These are phyloP conservation scores for Drosophila testacea DNA, from an alignment of 2,888 invertebrate genomes.

Conservation along the genomic window DNA sequence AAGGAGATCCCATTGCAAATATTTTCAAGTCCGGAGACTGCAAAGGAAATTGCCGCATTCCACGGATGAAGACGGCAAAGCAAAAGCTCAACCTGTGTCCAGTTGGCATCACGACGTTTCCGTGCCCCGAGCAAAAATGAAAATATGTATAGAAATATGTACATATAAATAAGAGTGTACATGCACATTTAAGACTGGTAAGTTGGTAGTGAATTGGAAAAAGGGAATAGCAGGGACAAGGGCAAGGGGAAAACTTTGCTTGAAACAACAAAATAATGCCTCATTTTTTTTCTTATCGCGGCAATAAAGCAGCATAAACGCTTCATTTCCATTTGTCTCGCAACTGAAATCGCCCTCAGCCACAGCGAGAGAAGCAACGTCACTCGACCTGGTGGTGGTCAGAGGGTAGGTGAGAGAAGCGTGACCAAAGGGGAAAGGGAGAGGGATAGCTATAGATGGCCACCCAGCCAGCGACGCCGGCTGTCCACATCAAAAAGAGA, in stretches of 20 bases:
- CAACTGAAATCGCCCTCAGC: conserved; percentile 72
- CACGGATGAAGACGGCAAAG: conserved; percentile 26
- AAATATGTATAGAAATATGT: conserved; percentile 61
- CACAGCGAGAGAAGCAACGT: conserved; percentile 57
- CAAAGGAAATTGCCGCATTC: conserved; percentile 73
- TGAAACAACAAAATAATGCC: conserved; percentile 77
- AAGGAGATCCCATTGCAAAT: conserved; percentile 40
- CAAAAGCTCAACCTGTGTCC: conserved; percentile 72
- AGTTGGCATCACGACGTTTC: conserved; percentile 52
- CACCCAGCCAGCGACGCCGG: conserved; percentile 66
- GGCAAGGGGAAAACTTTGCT: conserved; percentile 55
- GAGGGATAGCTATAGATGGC: conserved; percentile 43
- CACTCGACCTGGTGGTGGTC: conserved; percentile 52
- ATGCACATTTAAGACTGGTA: conserved; percentile 26
- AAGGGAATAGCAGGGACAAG: neutral
- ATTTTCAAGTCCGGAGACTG: conserved; percentile 64
- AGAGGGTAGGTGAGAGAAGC: conserved; percentile 18
- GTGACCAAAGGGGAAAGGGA: conserved; percentile 1
- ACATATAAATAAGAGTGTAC: conserved; percentile 60
- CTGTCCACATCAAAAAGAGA: conserved; percentile 59
- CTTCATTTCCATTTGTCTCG: conserved; percentile 84
- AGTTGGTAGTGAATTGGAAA: conserved; percentile 8
- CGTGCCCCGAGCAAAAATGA: conserved; percentile 56
- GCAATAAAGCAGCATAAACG: conserved; percentile 84
- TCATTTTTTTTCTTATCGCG: conserved; percentile 82